Percentiles rank a stretch among this genome's conserved stretches.
Conservation (phyloP, 2,113 vertebrate species). For the Opisthocomus hoazin region DNA sequence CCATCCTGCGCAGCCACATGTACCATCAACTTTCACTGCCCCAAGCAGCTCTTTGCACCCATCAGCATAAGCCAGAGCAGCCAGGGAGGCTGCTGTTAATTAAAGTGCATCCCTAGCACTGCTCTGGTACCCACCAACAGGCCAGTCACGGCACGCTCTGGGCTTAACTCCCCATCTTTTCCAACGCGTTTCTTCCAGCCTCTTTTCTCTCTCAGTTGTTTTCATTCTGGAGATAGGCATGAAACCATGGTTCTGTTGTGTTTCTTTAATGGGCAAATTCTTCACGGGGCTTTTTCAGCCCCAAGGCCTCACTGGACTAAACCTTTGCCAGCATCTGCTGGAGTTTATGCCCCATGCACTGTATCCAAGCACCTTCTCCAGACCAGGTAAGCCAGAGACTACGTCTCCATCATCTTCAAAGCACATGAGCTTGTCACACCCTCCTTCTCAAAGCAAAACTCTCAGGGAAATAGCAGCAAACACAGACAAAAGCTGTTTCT, state of each 20-base stretch:
- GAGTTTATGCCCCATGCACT: not conserved
- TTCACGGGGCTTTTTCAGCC: not conserved
- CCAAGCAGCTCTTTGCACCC: not conserved
- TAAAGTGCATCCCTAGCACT: not conserved
- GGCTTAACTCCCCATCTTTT: not conserved
- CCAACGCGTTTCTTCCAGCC: not conserved
- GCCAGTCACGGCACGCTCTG: not conserved
- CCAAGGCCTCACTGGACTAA: not conserved
- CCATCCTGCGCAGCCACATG: not conserved
- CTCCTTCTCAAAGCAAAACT: not conserved
- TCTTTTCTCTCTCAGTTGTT: not conserved
- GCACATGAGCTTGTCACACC: no score
- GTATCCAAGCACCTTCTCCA: not conserved
- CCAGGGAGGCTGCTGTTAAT: not conserved
- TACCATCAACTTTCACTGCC: not conserved
- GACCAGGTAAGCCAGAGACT: not conserved
- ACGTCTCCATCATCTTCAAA: not conserved
- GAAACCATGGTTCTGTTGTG: not conserved
- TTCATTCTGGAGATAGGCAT: not conserved
- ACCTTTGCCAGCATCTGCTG: not conserved
- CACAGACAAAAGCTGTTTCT: not conserved
- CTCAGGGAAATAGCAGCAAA: not conserved
- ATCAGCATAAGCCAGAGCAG: not conserved
- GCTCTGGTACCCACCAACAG: not conserved
- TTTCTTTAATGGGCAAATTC: not conserved